phyloP scores from a whole-genome alignment of 2,888 invertebrate genomes.

The Pseudococcus viburni region DNA sequence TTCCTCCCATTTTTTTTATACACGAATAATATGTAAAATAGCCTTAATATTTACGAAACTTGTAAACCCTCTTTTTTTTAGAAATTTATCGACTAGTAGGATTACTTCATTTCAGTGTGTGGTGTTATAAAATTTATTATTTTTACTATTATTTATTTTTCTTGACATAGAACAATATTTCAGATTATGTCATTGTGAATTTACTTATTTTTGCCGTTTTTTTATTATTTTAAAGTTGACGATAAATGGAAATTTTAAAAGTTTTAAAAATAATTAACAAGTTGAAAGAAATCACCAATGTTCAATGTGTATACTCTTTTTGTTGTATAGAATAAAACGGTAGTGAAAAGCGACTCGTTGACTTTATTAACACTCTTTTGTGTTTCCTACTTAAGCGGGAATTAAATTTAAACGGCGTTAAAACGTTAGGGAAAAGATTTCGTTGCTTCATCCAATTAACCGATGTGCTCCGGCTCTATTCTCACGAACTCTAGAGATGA shows the following conservation, averaged over 20 bases:
- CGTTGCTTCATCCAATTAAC: constrained; percentile 55
- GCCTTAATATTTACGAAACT: background rate
- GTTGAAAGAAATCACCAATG: constrained; percentile 51
- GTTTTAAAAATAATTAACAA: constrained; percentile 46
- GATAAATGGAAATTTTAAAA: constrained; percentile 50
- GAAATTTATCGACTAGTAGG: constrained; percentile 29
- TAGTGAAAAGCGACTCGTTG: constrained; percentile 47
- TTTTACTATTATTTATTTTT: constrained; percentile 49
- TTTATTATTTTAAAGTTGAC: constrained; percentile 42
- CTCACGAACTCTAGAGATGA: constrained; percentile 51
- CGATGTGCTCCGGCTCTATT: constrained; percentile 26
- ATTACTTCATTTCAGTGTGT: constrained; percentile 19
- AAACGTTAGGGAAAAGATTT: constrained; percentile 51
- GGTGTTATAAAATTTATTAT: constrained; percentile 50
- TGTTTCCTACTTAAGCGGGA: constrained; percentile 52
- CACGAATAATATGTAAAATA: background rate
- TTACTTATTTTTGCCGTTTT: background rate
- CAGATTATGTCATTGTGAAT: constrained; percentile 41
- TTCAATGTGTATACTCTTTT: constrained; percentile 27
- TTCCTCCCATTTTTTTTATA: background rate
- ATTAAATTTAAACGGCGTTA: constrained; percentile 46
- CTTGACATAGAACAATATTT: constrained; percentile 20
- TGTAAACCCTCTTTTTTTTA: background rate
- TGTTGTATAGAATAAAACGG: constrained; percentile 47
- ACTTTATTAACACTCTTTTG: constrained; percentile 51